Evolutionary conservation across 2,888 invertebrate species (phyloP).

Genomic region (Lumbricus terrestris): DNA sequence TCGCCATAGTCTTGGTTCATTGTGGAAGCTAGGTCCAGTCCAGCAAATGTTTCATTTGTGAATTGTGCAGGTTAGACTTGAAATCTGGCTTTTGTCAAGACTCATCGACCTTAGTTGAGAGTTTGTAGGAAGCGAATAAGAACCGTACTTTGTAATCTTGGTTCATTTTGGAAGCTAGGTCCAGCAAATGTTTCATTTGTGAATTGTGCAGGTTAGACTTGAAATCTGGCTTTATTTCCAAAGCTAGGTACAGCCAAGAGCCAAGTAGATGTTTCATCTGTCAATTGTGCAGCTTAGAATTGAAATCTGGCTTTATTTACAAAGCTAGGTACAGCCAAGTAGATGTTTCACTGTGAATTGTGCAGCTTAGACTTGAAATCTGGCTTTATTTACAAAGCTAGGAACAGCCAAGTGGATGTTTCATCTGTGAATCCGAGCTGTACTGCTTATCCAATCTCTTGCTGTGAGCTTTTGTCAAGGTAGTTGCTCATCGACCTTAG

Average conservation of each 20-base stretch:
- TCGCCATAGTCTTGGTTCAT: background rate
- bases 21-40: background rate
- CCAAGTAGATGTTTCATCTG: background rate
- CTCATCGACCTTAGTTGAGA: background rate
- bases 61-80: no score
- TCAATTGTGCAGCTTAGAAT: background rate
- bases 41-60: no score
- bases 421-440: background rate
- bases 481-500: background rate
- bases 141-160: no score
- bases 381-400: background rate
- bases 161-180: background rate
- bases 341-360: no score
- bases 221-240: background rate
- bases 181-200: background rate
- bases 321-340: no score
- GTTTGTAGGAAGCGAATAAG: no score
- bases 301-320: no score
- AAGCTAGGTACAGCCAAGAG: background rate
- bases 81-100: background rate
- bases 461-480: background rate
- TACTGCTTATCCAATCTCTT: background rate
- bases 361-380: background rate
- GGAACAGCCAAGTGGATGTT: background rate
- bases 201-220: background rate